Base-by-base conservation (phyloP, 2,888 invertebrate species). In the Crematogaster levior region DNA sequence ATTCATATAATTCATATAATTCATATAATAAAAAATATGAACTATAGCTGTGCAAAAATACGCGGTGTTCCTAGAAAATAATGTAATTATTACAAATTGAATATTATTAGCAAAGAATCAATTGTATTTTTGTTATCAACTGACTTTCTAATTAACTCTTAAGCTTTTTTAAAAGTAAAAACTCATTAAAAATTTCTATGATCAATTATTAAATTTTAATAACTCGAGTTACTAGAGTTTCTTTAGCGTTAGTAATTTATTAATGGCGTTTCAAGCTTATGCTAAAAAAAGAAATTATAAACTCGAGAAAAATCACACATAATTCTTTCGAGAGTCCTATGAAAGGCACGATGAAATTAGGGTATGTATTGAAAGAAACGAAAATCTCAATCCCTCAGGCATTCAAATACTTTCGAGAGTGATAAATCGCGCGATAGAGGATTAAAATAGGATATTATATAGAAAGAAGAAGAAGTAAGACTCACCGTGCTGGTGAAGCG, bases 401-500 rank as follows among this genome's bases (percentile, higher is more conserved):
- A 58, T 65, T 43, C 75, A 80, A 27, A 30, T 72, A 75, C 80
- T 79, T 58, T 65, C 46, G 40, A 84, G 73, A 83, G 60, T 63
- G 75, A 30, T 34, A 43, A 56, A 40, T 80, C 9, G 27, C 7
- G 18, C 30, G 21, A 66, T 72, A 51, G 48, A 84, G 85, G 83
- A 80, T 72, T 73, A 63, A 84, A 85, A 81, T 75, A 82, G 84
- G 82, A 81, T 65, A 77, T 70, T 74, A 89, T 82, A 86, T 79
- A 89, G 89, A 86, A 85, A 68, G 86, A 87, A 84, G 90, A 85
- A 89, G 87, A 87, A 87, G 83, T 87, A 89, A 93, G 91, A 93
- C 93, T 93, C 93, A 93, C 93, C 93, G 92, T 93, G 91, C 90
- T 89, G 93, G 93, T 93, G 93, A 93, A 93, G 91, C 92, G 88